Evolutionary conservation across 2,113 vertebrate genomes (phyloP), one percentile per base, ranked within the genome.

Genomic region (human (Homo sapiens)): DNA sequence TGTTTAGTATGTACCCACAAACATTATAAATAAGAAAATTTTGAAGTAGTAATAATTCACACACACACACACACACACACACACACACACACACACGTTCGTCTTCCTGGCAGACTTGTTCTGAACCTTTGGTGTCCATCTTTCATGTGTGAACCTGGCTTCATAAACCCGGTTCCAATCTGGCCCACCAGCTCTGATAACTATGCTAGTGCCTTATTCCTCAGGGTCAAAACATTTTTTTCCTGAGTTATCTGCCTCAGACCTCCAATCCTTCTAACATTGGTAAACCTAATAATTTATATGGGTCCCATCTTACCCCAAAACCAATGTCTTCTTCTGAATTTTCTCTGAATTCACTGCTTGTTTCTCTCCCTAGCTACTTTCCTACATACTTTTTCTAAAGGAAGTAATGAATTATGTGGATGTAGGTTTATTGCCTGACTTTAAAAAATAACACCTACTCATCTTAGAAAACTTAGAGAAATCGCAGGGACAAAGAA

Each of bases 401-500:
- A 79, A 48, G 6, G 35, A 94, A 97, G 86, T 64, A 90, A 82
- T 27, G 35, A 89, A 85, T 45, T 43, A 75, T 80, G 23, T 84
- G 48, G 64, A 38, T 72, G 30, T 76, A 38, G 3, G 38, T 57
- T 94, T 92, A 81, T 50, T 73, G 12, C 59, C 90, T 81, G n/a
- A 45, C 89, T 90, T 78, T 48, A 57, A 40, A 82, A 85, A 76
- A 45, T 70, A 82, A 92, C 35, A 72, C 50, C 78, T 70, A 78
- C 45, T 92, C 83, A 40, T 95, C 25, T 6, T 38, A 64, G 59
- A 88, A 94, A 64, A 64, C 32, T 43, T 90, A 27, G 40, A 96
- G 20, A 89, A 84, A 35, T 76, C 10, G 40, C 95, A 92, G 79
- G 3, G 6, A 89, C 89, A 92, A 61, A 93, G 68, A 92, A 91